These are phyloP conservation scores for Tipula vernalis DNA, from an alignment of 2,888 invertebrate genomes.

Conservation along the genomic window DNA sequence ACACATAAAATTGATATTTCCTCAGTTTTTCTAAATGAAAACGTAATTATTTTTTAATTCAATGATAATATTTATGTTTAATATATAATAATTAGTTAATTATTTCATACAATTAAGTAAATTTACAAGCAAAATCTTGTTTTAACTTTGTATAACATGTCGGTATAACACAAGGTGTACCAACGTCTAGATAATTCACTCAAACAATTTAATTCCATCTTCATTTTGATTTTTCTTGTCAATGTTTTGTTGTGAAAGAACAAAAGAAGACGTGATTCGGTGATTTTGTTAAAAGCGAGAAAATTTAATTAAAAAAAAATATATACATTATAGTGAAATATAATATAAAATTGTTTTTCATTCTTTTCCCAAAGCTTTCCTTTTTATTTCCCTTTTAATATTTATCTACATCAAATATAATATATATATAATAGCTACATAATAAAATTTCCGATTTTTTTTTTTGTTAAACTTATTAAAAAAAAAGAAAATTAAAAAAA, in stretches of 20 bases:
- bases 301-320: not conserved
- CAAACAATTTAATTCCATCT: not conserved
- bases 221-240: slow-evolving; percentile 6
- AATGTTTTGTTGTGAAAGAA: slow-evolving; percentile 10
- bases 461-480: not conserved
- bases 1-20: not conserved
- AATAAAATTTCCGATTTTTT: not conserved
- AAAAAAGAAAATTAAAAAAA: not conserved
- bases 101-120: not conserved
- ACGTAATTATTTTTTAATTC: not conserved
- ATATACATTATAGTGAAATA: not conserved
- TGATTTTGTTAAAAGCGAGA: not conserved
- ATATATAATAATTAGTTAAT: too few species aligned
- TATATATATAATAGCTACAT: not conserved
- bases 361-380: not conserved
- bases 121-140: not conserved
- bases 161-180: not conserved
- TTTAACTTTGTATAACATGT: not conserved
- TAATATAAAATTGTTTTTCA: not conserved
- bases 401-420: not conserved
- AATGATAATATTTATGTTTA: too few species aligned
- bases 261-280: slow-evolving; percentile 7
- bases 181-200: not conserved
- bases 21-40: not conserved
- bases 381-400: not conserved